Evolutionary conservation across 1,140 invertebrate genomes (phyloP).

Genomic region (Bombyx mandarina): DNA sequence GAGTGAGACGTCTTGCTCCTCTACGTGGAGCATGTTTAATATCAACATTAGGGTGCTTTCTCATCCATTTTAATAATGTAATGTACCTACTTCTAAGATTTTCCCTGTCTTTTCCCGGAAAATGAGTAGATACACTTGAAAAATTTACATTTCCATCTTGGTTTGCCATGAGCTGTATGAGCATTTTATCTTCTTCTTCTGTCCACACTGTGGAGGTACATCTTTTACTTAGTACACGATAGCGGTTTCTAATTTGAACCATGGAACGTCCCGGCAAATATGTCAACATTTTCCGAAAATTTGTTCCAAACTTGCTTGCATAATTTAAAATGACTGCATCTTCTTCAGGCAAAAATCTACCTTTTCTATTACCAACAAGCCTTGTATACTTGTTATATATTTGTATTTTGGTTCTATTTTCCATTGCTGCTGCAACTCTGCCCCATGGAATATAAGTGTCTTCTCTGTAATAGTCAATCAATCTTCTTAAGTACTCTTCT

Average conservation of each 20-base stretch:
- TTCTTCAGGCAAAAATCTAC: slow-evolving; percentile 74
- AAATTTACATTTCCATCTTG: slow-evolving; percentile 40
- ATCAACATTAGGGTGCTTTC: slow-evolving; percentile 39
- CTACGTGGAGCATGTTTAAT: slow-evolving; percentile 43
- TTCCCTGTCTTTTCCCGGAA: slow-evolving; percentile 46
- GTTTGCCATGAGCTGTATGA: slow-evolving; percentile 47
- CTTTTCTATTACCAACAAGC: slow-evolving; percentile 69
- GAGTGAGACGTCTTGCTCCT: slow-evolving; percentile 37
- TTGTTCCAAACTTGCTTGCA: slow-evolving; percentile 72
- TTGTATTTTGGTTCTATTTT: slow-evolving; percentile 74
- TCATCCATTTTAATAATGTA: slow-evolving; percentile 53
- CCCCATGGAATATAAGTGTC: slow-evolving; percentile 78
- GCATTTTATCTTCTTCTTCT: slow-evolving; percentile 46
- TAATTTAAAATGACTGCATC: slow-evolving; percentile 74
- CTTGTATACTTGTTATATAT: slow-evolving; percentile 73
- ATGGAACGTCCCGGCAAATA: slow-evolving; percentile 45
- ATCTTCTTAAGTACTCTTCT: slow-evolving; percentile 68
- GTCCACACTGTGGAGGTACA: slow-evolving; percentile 51
- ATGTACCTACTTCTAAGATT: slow-evolving; percentile 43
- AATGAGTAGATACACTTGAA: slow-evolving; percentile 36
- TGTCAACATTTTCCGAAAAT: slow-evolving; percentile 64
- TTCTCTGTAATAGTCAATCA: slow-evolving; percentile 71
- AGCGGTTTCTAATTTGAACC: slow-evolving; percentile 37
- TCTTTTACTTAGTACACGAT: slow-evolving; percentile 37
- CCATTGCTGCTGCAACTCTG: slow-evolving; percentile 73